Evolutionary conservation across 2,113 vertebrate genomes (phyloP).

Genomic region (Zonotrichia leucophrys): DNA sequence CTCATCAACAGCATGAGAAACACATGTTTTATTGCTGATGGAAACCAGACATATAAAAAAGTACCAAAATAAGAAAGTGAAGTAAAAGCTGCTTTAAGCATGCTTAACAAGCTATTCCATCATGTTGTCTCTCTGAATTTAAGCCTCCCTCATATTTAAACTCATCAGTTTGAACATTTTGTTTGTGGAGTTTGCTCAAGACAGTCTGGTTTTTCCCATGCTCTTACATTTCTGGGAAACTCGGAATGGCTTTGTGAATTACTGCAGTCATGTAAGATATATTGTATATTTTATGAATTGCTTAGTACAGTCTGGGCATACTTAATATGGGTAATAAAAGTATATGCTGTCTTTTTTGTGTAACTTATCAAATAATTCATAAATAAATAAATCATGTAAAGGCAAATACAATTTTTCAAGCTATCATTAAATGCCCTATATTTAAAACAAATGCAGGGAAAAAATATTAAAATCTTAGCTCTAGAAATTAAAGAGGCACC

Average conservation of each 20-base stretch:
- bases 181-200: background rate
- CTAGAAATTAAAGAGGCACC: slow-evolving; percentile 9
- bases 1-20: background rate
- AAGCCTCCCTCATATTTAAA: background rate
- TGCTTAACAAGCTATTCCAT: background rate
- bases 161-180: background rate
- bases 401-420: slow-evolving; percentile 39
- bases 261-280: background rate
- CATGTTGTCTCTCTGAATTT: background rate
- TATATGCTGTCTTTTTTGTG: background rate
- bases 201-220: background rate
- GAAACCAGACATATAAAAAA: background rate
- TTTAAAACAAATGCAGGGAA: slow-evolving; percentile 31
- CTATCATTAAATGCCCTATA: slow-evolving; percentile 39
- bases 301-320: slow-evolving; percentile 31
- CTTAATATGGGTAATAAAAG: slow-evolving; percentile 32
- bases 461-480: slow-evolving; percentile 26
- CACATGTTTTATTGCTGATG: background rate
- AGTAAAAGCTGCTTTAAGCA: background rate
- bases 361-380: slow-evolving; percentile 7
- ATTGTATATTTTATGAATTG: slow-evolving; percentile 37
- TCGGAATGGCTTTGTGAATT: background rate
- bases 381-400: slow-evolving; percentile 48
- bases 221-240: background rate
- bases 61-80: background rate